Conservation (phyloP, 2,888 invertebrate genomes). For the Diarsia brunnea region DNA sequence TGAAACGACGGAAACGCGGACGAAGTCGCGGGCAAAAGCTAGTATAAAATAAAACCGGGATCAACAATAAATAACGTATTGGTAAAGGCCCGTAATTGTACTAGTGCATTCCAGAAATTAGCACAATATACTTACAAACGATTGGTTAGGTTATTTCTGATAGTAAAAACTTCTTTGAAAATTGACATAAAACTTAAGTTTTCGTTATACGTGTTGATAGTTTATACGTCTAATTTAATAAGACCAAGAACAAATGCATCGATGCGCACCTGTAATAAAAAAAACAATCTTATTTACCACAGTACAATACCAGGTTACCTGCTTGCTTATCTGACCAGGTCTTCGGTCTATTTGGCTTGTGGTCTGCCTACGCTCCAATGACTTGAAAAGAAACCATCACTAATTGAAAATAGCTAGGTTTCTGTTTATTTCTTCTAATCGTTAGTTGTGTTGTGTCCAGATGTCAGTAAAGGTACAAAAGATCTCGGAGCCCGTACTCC, state of each 20-base stretch:
- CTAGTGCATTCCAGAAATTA: neutral
- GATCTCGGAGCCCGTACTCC: slow-evolving; percentile 82
- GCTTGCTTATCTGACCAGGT: neutral
- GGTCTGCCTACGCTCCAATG: neutral
- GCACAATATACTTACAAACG: neutral
- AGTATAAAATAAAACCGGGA: neutral
- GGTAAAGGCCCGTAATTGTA: neutral
- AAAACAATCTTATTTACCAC: neutral
- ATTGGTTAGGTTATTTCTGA: neutral
- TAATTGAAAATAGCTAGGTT: neutral
- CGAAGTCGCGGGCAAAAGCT: too few species aligned
- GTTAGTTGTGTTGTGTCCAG: slow-evolving; percentile 52
- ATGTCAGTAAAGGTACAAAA: slow-evolving; percentile 85
- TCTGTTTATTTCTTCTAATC: neutral
- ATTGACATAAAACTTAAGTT: neutral
- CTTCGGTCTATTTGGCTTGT: neutral
- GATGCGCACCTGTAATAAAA: neutral
- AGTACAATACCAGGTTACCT: neutral
- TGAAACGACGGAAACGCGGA: too few species aligned
- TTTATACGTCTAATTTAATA: neutral
- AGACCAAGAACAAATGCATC: neutral
- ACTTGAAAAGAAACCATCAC: neutral
- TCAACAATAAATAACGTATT: neutral
- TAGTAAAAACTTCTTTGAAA: neutral
- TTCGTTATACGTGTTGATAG: neutral